Evolutionary conservation across 1,140 invertebrate species (phyloP).

Genomic region (Philaenus spumarius): DNA sequence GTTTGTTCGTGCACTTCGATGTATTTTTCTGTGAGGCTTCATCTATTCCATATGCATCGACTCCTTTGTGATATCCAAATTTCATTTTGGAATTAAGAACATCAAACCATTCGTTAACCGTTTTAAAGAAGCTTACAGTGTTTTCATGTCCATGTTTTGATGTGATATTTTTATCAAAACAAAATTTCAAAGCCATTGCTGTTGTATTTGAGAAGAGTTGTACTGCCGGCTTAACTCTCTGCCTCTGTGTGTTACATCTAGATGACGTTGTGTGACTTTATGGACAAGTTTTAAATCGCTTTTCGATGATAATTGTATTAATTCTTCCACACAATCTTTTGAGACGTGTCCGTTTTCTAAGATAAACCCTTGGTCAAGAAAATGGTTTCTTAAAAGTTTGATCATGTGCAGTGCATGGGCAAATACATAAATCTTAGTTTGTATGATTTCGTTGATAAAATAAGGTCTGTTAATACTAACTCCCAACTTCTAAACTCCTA

Average conservation of each 20-base stretch:
- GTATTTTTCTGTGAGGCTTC: not conserved
- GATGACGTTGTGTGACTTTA: not conserved
- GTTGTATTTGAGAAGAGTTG: constrained; percentile 9
- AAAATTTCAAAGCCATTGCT: not conserved
- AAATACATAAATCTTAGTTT: constrained; percentile 26
- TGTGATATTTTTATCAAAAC: not conserved
- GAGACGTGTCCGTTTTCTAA: not conserved
- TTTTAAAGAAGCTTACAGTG: not conserved
- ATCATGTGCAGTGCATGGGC: constrained; percentile 28
- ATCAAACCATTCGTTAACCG: constrained; percentile 20
- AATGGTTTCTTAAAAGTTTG: no score
- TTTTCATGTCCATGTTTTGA: not conserved
- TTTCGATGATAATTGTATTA: not conserved
- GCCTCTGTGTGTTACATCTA: not conserved
- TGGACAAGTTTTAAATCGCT: constrained; percentile 4
- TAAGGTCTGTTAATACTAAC: not conserved
- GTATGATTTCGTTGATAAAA: not conserved
- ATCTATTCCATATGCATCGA: not conserved
- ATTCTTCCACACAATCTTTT: no score
- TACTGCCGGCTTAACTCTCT: constrained; percentile 9
- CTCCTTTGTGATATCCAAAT: no score
- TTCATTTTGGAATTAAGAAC: no score
- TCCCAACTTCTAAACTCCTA: constrained; percentile 1
- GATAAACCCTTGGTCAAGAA: constrained; percentile 20
- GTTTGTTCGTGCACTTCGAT: constrained; percentile 4